phyloP scores from a whole-genome alignment of 2,113 vertebrate species.

The Guaruba guarouba region DNA sequence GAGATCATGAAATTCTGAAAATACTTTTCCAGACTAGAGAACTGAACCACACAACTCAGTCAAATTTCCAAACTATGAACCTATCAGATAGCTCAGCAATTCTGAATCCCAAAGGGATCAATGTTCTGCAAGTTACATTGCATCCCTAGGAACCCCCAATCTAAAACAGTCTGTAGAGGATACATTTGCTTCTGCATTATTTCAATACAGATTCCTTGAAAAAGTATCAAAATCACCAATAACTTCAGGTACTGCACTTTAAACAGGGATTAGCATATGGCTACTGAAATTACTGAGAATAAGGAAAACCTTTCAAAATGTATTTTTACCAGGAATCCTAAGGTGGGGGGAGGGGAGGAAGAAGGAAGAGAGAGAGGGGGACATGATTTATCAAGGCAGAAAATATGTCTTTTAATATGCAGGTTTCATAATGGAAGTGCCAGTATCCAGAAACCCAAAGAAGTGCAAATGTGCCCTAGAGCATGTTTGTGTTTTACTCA shows the following conservation, averaged over 20 bases:
- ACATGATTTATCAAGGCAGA: background rate
- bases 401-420: background rate
- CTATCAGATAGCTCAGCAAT: slow-evolving; percentile 35
- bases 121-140: slow-evolving; percentile 1
- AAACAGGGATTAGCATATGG: background rate
- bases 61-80: slow-evolving; percentile 39
- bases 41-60: background rate
- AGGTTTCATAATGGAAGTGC: background rate
- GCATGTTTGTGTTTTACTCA: background rate
- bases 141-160: background rate
- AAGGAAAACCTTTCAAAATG: background rate
- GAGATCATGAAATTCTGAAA: slow-evolving; percentile 54
- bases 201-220: background rate
- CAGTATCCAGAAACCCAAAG: background rate
- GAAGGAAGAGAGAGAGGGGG: background rate
- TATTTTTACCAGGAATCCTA: background rate
- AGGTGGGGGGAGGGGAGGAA: accelerated
- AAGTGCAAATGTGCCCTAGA: background rate
- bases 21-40: slow-evolving; percentile 62
- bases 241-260: background rate
- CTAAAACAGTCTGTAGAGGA: background rate
- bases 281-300: background rate
- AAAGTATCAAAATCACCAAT: background rate
- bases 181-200: background rate
- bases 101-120: slow-evolving; percentile 30